Base-by-base conservation (phyloP, 2,113 vertebrate species). In the Astatotilapia flaviijosephi region DNA sequence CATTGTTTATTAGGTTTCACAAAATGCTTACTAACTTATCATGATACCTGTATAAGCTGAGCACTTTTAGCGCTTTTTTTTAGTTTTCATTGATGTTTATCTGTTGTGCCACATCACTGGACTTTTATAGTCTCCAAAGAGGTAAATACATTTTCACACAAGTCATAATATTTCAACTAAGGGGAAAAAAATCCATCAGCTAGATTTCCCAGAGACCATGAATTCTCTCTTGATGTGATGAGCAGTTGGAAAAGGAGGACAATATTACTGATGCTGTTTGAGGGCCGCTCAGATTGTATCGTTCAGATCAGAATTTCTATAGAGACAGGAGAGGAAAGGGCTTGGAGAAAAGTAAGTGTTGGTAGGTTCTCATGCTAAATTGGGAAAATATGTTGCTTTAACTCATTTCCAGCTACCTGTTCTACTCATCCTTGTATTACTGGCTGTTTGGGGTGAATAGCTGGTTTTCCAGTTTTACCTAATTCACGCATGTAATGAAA, bases 31-130 rank as follows among this genome's bases (percentile, higher is more conserved):
- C 35, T 15, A 70, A 23, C 65, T 42, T 15, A 1, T 5, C n/a
- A 28, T 17, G 14, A 73, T 47, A 45, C n/a, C 14, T 28, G 40
- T 47, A 73, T 73, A 26, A 45, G 14, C 68, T 23, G 13, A 73
- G 5, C 65, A 42, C 0, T n/a, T 65, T 37, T 35, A 65, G 0
- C 0, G 1, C 9, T 11, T n/a, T 6, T n/a, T 13, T 12, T 15
- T 2, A 15, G 37, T 23, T 0, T 70, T 42, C 7, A 1, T 9
- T 70, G 2, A 4, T 10, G 12, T 42, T 70, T 42, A 70, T 70
- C 37, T 70, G 37, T 70, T 6, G 65, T 45, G 68, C 8, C 40
- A 45, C 68, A 17, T 73, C 40, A 45, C 12, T 5, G 14, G 21
- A 45, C 21, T 45, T 23, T 70, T 15, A 9, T 42, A 42, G 37